Base-by-base conservation (phyloP, 2,797 vertebrate genomes). In the Semaprochilodus insignis region DNA sequence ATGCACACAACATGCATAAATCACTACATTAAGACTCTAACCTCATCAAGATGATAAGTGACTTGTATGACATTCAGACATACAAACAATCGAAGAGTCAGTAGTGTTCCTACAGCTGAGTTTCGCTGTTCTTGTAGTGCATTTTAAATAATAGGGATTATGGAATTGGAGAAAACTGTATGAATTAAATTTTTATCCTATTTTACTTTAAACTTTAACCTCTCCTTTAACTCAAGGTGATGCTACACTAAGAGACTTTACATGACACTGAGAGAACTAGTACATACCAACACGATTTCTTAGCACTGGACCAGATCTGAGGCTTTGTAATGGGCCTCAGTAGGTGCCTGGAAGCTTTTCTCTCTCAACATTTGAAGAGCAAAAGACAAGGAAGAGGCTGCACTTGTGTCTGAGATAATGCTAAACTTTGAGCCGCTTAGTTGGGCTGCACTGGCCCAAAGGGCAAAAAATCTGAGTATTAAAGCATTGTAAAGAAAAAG, bases 401-500 rank as follows among this genome's bases (percentile, higher is more conserved):
- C 52, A 15, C 51, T 55, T 67, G 77, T 78, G 77, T 36, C 51
- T n/a, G 62, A 16, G 77, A 78, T 70, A 69, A 70, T 55, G n/a
- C 19, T 15, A 10, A 25, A 63, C 55, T 36, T 57, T 52, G 40
- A 72, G 69, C 15, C 3, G 21, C 69, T 51, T 25, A 72, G 69
- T 21, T 51, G 16, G 34, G 6, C 10, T 21, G 17, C 66, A 21
- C 16, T 14, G 36, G 66, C 4, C 34, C 7, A 7, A 40, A 15
- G 48, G 4, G 6, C 3, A 66, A 66, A 66, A 66, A 66, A 36
- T 36, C 11, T 13, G 27, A 66, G 31, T 2, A 17, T 93, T 92
- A 92, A 87, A 52, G 74, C 17, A 85, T 88, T 90, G 91, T 88
- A 88, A 87, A 89, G 88, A 86, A 92, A 91, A 93, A 91, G 87